Conservation (phyloP, 2,888 invertebrate species). For the Sinodicranocentrus sp. region DNA sequence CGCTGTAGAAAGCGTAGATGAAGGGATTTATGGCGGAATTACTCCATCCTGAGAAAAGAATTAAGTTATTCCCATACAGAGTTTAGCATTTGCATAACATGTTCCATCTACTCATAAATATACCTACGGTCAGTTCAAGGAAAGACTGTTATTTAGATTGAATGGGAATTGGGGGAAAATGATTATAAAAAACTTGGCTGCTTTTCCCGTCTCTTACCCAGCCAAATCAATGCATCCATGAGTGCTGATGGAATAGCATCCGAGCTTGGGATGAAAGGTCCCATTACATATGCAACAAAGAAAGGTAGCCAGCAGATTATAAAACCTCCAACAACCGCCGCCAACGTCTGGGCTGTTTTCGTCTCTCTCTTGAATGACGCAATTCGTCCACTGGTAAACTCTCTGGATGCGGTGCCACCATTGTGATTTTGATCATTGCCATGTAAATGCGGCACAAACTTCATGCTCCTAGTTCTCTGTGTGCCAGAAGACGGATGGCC, state of each 20-base stretch:
- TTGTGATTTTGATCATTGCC: constrained; percentile 73
- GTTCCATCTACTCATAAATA: no score
- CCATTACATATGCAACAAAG: constrained; percentile 89
- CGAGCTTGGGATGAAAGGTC: constrained; percentile 86
- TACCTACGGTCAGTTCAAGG: no score
- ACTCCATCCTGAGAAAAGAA: constrained; percentile 84
- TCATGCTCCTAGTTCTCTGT: constrained; percentile 68
- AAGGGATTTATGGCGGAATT: constrained; percentile 94
- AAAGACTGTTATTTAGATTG: no score
- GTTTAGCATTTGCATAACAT: no score
- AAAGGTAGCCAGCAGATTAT: constrained; percentile 94
- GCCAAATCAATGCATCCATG: constrained; percentile 89
- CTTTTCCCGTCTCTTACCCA: no score
- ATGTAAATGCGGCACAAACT: constrained; percentile 56
- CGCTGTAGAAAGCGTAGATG: constrained; percentile 93
- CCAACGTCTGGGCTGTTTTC: constrained; percentile 92
- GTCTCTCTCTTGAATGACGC: constrained; percentile 85
- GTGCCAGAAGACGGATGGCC: constrained; percentile 32
- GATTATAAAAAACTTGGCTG: no score
- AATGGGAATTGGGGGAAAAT: no score
- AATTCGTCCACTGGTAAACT: constrained; percentile 76
- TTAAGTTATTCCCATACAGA: no score
- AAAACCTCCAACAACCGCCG: constrained; percentile 92
- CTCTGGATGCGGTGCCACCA: constrained; percentile 64
- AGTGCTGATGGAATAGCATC: constrained; percentile 79